Evolutionary conservation across 2,113 vertebrate species (phyloP), one percentile per base, ranked within the genome.

Genomic region (Archocentrus centrarchus): DNA sequence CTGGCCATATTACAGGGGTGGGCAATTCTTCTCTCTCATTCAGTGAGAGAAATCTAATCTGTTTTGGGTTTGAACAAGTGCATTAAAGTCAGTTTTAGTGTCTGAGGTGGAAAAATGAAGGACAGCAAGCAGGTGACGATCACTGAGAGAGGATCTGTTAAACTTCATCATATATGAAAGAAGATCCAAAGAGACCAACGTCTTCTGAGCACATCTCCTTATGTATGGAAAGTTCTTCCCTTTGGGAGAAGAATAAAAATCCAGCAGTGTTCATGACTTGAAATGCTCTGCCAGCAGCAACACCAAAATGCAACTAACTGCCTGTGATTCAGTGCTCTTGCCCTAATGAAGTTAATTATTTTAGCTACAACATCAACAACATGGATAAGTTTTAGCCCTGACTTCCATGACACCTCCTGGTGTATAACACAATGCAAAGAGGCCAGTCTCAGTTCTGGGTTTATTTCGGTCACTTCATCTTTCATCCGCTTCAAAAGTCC

Each of bases 71-170:
- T 66, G 39, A 66, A 66, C 63, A 66, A 66, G 7, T 66, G n/a
- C 37, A 5, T 10, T 44, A 2, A 44, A 44, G 37, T 66, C 63
- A 44, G 62, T 39, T 66, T 66, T 39, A 24, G 37, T 44, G 63
- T 7, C n/a, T 66, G 39, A 24, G n/a, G 39, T 24, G n/a, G 39
- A 66, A 66, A 66, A 11, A 11, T 11, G 39, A 41, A 41, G 39
- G 39, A 41, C 39, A 41, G 11, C 39, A 41, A 11, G 39, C 39
- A 41, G 39, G 39, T 41, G 39, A 41, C 44, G 37, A n/a, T 22
- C 62, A 66, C 37, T 39, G 37, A 66, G 63, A 66, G 37, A 44
- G 63, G n/a, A 66, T 66, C 44, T 66, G 63, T 66, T 66, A 24
- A 44, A 44, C 63, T 66, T 66, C 13, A 2, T 50, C 47, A 18